A percentile compares a stretch with the other conserved stretches of the same genome.
Evolutionary conservation across 2,113 vertebrate species (phyloP).

Genomic region (Climacteris rufus): DNA sequence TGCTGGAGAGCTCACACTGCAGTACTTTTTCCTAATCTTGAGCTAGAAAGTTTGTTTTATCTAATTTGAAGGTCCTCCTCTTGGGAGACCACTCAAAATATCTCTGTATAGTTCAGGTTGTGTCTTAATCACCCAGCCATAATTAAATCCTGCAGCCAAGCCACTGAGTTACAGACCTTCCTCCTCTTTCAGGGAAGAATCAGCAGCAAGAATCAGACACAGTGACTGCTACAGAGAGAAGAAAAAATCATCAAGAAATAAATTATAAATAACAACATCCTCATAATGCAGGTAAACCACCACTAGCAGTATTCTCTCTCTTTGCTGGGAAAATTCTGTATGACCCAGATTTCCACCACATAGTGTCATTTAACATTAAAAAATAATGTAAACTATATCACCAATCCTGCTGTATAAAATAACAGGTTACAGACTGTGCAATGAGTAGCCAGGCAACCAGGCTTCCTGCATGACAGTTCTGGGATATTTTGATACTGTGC

Average conservation of each 20-base stretch:
- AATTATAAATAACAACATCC: neutral
- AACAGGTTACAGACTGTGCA: neutral
- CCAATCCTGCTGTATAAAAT: neutral
- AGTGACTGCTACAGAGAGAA: neutral
- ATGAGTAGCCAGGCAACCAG: neutral
- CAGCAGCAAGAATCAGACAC: neutral
- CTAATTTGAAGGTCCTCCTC: neutral
- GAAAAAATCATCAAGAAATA: neutral
- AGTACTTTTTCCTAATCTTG: neutral
- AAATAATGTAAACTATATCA: neutral
- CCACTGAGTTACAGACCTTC: neutral
- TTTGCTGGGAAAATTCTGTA: neutral
- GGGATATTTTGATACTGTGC: neutral
- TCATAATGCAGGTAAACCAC: neutral
- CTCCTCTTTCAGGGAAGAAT: neutral
- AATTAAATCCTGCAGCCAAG: neutral
- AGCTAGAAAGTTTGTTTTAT: neutral
- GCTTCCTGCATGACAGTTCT: neutral
- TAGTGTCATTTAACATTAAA: neutral
- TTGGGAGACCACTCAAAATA: neutral
- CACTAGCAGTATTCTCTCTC: neutral
- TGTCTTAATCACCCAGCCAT: neutral
- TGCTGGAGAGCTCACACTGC: fast-evolving
- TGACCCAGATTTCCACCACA: neutral
- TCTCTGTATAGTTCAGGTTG: neutral